Evolutionary conservation across 2,797 vertebrate species (phyloP).

Genomic region (Typhlichthys eigenmanni): DNA sequence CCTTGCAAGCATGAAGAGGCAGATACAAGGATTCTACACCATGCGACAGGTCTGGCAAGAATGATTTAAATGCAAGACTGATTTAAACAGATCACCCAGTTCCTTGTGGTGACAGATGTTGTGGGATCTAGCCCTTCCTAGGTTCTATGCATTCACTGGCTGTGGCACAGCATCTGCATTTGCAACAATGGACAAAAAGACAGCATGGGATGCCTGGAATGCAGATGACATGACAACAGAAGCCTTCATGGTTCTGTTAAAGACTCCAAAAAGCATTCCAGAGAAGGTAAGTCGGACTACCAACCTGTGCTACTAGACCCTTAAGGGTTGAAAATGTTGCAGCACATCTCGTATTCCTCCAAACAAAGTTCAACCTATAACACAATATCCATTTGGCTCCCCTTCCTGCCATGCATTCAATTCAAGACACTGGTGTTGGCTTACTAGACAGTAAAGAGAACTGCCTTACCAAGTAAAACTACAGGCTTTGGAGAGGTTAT

Average conservation of each 20-base stretch:
- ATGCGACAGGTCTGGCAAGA: background rate
- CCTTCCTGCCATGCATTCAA: too few relatives aligned
- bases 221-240: conserved; percentile 12
- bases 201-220: conserved; percentile 15
- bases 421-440: too few relatives aligned
- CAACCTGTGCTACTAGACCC: too few relatives aligned
- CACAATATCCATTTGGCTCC: too few relatives aligned
- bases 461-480: too few relatives aligned
- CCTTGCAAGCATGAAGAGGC: background rate
- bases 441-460: too few relatives aligned
- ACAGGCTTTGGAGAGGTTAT: too few relatives aligned
- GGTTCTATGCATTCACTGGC: conserved; percentile 8
- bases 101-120: too few relatives aligned
- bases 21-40: conserved; percentile 1
- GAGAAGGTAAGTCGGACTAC: background rate
- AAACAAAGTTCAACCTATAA: too few relatives aligned
- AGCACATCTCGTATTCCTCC: too few relatives aligned
- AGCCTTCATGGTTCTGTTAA: conserved; percentile 14
- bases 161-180: conserved; percentile 17
- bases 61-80: background rate
- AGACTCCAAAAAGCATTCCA: conserved; percentile 11
- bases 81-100: background rate
- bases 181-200: conserved; percentile 15
- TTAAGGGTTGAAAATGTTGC: too few relatives aligned
- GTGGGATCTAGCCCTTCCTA: background rate